Evolutionary conservation across 2,797 vertebrate species (phyloP), one percentile per base, ranked within the genome.

Genomic region (Glyptemys insculpta): DNA sequence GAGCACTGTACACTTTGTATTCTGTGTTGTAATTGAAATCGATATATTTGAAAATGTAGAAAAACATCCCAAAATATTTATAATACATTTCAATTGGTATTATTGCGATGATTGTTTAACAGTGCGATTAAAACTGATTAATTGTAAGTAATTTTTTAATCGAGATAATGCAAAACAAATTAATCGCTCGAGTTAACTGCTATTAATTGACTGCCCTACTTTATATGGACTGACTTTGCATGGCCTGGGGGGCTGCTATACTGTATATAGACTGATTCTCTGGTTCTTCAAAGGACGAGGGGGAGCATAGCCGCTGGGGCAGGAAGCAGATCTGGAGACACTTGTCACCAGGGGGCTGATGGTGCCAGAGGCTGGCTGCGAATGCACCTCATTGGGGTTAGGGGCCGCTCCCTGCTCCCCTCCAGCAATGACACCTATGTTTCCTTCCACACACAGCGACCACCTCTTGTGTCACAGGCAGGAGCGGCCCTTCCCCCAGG

Each of bases 331-430:
- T 57, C 27, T 57, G 25, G 23, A 57, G 56, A 29, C 56, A 27
- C 27, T 29, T 57, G 56, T 57, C 27, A 11, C 56, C 62, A 65
- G 34, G 15, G 34, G 15, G 16, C 34, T 34, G 14, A n/a, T 34
- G 34, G 18, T 53, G 34, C 8, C 62, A 68, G 34, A n/a, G 34
- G 62, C 31, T 68, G 4, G 15, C 12, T 59, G 29, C 29, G 12
- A 14, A 59, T 0, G 79, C 81, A 87, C 1, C 10, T 7, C 9
- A 21, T 21, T 1, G 12, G 7, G 0, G 1, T 53, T 41, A n/a
- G 31, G 1, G 0, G 12, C 7, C 14, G 50, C 50, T 50, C 9
- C 6, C 34, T 5, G 15, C 37, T 6, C 16, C 29, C 8, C 16
- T 18, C 44, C 31, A 23, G 18, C 5, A 31, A 54, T 16, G 3